Base-by-base conservation (phyloP, 2,113 vertebrate genomes). In the Copsychus sechellarum region DNA sequence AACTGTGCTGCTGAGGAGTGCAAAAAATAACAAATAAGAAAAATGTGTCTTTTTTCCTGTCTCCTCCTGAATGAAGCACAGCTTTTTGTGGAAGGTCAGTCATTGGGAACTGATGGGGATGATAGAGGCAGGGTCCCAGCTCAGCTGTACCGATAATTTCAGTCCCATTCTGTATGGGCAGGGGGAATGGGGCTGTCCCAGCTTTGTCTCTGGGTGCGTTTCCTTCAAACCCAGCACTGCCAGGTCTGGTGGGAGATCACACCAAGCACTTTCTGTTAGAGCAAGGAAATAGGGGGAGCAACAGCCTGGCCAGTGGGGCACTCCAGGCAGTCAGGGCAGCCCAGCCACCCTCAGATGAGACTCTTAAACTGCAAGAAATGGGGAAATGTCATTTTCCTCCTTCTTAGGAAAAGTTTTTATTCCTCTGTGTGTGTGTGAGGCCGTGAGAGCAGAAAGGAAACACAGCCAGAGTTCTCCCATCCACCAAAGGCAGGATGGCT, bases 241-340 rank as follows among this genome's bases (percentile, higher is more conserved):
- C 14, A 16, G 22, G 5, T 7, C 53, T 73, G 92, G 25, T 83
- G 76, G 87, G 80, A 88, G 83, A 91, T 51, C 94, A 73, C 81
- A 92, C 84, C 94, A 67, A 54, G 19, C 9, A 22, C 60, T 19
- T 22, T 36, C 64, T 11, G 56, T 90, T 74, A 64, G 57, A 45
- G 80, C 65, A 56, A 61, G 65, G 82, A 92, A 93, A 92, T 12
- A 48, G 40, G 76, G 76, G 40, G 29, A 93, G 85, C 78, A 22
- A 38, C 9, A 29, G 77, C 65, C 31, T 4, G 2, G 83, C 45
- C 76, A 81, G 78, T 0, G 0, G 71, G 88, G 66, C 71, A 8
- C 84, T 36, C 16, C 57, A 77, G 85, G 17, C 79, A 81, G 54
- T 80, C 91, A 88, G 47, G 69, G n/a, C 82, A 58, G 61, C 71